Base-by-base conservation (phyloP, 2,113 vertebrate genomes). In the Pseudopipra pipra region DNA sequence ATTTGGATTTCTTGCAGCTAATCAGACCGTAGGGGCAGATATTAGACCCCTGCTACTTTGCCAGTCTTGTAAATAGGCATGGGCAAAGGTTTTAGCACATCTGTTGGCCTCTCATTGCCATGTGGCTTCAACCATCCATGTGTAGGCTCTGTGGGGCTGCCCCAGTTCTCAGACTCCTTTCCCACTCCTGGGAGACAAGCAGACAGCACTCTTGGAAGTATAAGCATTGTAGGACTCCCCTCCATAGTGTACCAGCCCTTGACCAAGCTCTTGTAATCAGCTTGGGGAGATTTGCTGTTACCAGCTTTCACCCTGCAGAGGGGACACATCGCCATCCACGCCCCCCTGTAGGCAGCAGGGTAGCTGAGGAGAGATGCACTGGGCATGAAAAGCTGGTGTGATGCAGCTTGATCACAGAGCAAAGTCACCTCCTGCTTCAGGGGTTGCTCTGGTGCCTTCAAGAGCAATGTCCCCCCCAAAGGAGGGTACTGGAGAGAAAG, bases 231-330 rank as follows among this genome's bases (percentile, higher is more conserved):
- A 24, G 31, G 15, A 8, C 14, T 81, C 49, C 20, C 8, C 23
- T 86, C 54, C 44, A 7, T 6, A 14, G 18, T 0, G 0, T 55
- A 17, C 25, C 12, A 22, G 46, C 31, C 37, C 49, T 37, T 68
- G 28, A 16, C 24, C 30, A 14, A 72, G 39, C 10, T 33, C 33
- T 37, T 9, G 28, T 56, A 25, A n/a, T 56, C 61, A 63, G 14
- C 33, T 1, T 46, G 61, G 28, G 68, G 37, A 37, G 27, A 9
- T 17, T 65, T 63, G 56, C 41, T 14, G 3, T 24, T 72, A 8
- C 23, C 16, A 4, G 12, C 31, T 67, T 44, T 52, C 17, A 24
- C 33, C 5, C 41, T 39, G 54, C 1, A 5, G 47, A 83, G 54
- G 43, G 35, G 54, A 56, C 24, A 28, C 1, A 5, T n/a, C 67